Conservation (phyloP, 2,888 invertebrate genomes). For the Lasioglossum zephyrum region DNA sequence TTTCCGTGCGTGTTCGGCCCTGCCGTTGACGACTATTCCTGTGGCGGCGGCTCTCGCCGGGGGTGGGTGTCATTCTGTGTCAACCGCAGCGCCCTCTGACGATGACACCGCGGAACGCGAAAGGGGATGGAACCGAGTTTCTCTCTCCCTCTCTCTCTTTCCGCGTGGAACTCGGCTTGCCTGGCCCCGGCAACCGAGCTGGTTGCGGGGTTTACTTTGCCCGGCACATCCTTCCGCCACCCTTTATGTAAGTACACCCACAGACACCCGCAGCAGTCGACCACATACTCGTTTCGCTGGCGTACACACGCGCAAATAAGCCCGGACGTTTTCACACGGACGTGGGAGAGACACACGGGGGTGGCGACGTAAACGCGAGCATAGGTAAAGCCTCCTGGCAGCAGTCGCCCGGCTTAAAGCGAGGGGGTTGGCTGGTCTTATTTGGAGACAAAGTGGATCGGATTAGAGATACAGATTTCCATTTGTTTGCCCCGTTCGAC, state of each 20-base stretch:
- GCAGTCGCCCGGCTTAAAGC: conserved; percentile 71
- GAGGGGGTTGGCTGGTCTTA: conserved; percentile 76
- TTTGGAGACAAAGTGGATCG: conserved; percentile 79
- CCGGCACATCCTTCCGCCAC: conserved; percentile 58
- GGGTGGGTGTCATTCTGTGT: conserved; percentile 82
- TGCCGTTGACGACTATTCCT: conserved; percentile 69
- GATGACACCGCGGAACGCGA: conserved; percentile 83
- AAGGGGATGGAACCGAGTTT: conserved; percentile 81
- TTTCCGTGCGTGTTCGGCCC: conserved; percentile 62
- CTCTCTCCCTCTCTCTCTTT: not conserved
- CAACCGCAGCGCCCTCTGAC: conserved; percentile 84
- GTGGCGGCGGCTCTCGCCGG: conserved; percentile 53
- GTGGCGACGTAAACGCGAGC: conserved; percentile 54
- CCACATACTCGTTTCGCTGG: not conserved
- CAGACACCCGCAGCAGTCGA: conserved; percentile 14
- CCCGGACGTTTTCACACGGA: conserved; percentile 31
- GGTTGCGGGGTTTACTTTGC: conserved; percentile 74
- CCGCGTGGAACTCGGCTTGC: conserved; percentile 74
- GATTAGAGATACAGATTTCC: conserved; percentile 79
- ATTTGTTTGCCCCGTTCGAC: conserved; percentile 72
- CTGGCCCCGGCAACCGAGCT: conserved; percentile 73
- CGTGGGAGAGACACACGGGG: conserved; percentile 9
- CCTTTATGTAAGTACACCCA: conserved; percentile 51
- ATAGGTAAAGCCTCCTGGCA: conserved; percentile 58
- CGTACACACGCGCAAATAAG: not conserved